Conservation (phyloP, 1,140 invertebrate genomes). For the Chrysoperla carnea region DNA sequence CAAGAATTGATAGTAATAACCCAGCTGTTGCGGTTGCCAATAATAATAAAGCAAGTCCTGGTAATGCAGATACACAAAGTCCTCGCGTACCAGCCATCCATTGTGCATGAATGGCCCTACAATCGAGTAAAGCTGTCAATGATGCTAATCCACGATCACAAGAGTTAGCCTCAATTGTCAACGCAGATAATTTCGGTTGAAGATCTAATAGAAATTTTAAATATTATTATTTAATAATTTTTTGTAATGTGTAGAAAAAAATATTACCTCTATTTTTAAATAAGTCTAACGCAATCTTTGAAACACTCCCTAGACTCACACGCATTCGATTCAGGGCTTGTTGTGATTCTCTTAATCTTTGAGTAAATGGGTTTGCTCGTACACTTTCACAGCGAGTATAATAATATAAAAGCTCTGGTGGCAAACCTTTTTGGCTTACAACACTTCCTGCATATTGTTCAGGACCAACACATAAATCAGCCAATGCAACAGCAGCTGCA, state of each 20-base stretch:
- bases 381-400: conserved; percentile 67
- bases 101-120: conserved; percentile 58
- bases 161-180: conserved; percentile 43
- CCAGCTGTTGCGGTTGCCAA: conserved; percentile 67
- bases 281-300: conserved; percentile 37
- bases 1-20: conserved; percentile 74
- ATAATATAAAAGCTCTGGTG: conserved; percentile 49
- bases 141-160: conserved; percentile 32
- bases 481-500: conserved; percentile 56
- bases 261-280: conserved; percentile 19
- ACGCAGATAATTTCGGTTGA: conserved; percentile 47
- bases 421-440: conserved; percentile 19
- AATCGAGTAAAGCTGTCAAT: conserved; percentile 56
- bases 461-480: conserved; percentile 59
- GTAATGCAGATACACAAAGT: conserved; percentile 62
- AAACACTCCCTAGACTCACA: conserved; percentile 37
- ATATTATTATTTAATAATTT: too few relatives aligned
- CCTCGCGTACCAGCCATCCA: conserved; percentile 58
- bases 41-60: conserved; percentile 68
- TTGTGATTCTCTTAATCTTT: conserved; percentile 53
- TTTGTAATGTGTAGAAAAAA: conserved; percentile 3
- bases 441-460: conserved; percentile 27
- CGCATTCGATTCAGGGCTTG: conserved; percentile 51
- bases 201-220: conserved; percentile 21
- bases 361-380: conserved; percentile 59